phyloP scores from a whole-genome alignment of 64 coral and sea anemone genomes.

The Orbicella faveolata region DNA sequence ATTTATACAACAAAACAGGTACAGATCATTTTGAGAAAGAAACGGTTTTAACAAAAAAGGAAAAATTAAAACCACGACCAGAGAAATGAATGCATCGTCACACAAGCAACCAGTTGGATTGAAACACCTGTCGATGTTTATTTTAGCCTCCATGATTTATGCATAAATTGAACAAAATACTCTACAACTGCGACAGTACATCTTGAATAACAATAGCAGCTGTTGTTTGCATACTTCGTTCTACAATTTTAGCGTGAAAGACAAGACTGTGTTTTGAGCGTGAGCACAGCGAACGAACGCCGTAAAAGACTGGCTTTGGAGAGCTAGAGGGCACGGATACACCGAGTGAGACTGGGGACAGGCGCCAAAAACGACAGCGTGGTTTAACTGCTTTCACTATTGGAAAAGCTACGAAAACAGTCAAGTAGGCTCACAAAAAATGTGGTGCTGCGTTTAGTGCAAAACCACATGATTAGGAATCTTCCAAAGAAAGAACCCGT shows the following conservation, averaged over 20 bases:
- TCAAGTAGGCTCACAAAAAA: neutral
- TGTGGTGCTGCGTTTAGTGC: neutral
- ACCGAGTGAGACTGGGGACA: neutral
- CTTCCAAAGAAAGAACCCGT: too few species aligned
- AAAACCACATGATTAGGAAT: too few species aligned
- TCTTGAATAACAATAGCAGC: neutral
- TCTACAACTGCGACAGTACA: neutral
- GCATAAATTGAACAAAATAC: neutral
- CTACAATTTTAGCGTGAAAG: neutral
- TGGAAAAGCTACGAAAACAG: too few species aligned
- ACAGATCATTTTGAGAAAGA: neutral
- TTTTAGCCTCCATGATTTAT: neutral
- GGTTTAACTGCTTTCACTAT: too few species aligned
- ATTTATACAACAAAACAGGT: neutral
- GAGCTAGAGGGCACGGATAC: too few species aligned
- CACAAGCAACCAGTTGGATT: neutral
- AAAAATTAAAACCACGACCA: neutral
- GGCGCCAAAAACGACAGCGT: neutral
- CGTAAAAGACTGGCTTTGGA: neutral
- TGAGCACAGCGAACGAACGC: neutral
- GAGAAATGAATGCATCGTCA: neutral
- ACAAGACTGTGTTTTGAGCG: neutral
- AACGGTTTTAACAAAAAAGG: neutral
- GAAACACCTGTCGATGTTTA: constrained; percentile 5
- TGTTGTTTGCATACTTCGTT: neutral